Percentiles rank a stretch among this genome's conserved stretches.
Evolutionary conservation across 1,140 invertebrate genomes (phyloP).

Genomic region (Micrasema minimum): DNA sequence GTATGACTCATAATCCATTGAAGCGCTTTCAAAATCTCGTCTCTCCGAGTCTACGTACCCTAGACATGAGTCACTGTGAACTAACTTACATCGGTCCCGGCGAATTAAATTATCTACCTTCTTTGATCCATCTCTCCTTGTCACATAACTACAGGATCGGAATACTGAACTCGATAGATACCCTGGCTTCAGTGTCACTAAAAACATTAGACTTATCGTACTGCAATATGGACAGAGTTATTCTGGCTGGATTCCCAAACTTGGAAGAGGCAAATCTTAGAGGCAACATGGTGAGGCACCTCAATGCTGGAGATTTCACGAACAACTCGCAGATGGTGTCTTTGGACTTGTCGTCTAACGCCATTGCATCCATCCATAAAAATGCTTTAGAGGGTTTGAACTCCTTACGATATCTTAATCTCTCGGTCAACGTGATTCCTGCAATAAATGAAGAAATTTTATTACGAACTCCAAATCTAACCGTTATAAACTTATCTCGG

Average conservation of each 20-base stretch:
- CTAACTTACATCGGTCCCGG: constrained; percentile 62
- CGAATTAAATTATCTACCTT: constrained; percentile 64
- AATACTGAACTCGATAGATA: constrained; percentile 55
- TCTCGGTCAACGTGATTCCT: constrained; percentile 75
- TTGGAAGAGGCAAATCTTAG: constrained; percentile 68
- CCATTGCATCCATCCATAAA: constrained; percentile 66
- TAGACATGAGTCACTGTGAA: constrained; percentile 69
- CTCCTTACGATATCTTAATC: constrained; percentile 69
- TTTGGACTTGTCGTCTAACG: constrained; percentile 74
- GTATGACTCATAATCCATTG: constrained; percentile 67
- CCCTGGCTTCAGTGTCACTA: constrained; percentile 66
- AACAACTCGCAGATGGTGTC: constrained; percentile 71
- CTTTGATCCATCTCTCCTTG: constrained; percentile 65
- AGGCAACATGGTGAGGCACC: constrained; percentile 69
- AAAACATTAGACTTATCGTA: constrained; percentile 71
- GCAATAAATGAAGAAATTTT: constrained; percentile 67
- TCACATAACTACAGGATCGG: constrained; percentile 68
- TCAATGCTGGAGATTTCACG: constrained; percentile 69
- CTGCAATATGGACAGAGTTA: constrained; percentile 72
- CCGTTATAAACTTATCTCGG: constrained; percentile 70
- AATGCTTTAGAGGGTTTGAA: constrained; percentile 68
- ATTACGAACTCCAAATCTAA: constrained; percentile 67
- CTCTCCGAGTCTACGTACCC: constrained; percentile 65
- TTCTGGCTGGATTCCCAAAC: constrained; percentile 70
- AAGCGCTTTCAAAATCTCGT: constrained; percentile 61